Conservation (phyloP, 2,113 vertebrate genomes). For the Nycticorax nycticorax region DNA sequence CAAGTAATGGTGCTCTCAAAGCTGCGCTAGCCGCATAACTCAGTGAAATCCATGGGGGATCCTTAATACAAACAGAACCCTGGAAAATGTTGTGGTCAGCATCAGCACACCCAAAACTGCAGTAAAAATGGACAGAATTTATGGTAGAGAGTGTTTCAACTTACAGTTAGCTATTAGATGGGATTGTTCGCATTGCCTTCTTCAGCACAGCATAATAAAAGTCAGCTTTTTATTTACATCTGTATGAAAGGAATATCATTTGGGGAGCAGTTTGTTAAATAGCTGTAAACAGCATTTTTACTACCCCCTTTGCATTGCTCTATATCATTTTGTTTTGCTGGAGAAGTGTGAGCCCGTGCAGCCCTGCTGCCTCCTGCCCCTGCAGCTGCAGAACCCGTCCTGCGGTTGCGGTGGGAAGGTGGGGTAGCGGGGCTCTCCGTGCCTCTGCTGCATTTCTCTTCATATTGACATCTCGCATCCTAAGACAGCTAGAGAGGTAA, state of each 20-base stretch:
- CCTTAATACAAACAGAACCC: conserved; percentile 29
- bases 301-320: neutral
- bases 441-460: neutral
- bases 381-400: neutral
- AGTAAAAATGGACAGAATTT: conserved; percentile 51
- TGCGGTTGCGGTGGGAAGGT: neutral
- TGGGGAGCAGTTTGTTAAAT: conserved; percentile 53
- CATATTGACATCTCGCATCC: neutral
- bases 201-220: conserved; percentile 37
- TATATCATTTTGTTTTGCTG: conserved; percentile 12
- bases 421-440: rapidly evolving
- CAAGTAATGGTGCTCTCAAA: neutral
- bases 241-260: conserved; percentile 16
- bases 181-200: conserved; percentile 2
- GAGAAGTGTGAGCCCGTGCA: neutral
- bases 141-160: neutral
- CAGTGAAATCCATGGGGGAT: neutral
- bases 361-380: neutral
- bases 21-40: neutral
- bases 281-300: conserved; percentile 36
- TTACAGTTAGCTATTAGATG: conserved; percentile 29
- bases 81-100: conserved; percentile 44
- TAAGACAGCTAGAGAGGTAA: neutral
- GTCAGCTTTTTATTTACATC: conserved; percentile 62
- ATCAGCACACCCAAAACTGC: neutral